Percentiles rank a stretch among this genome's conserved stretches.
phyloP scores from a whole-genome alignment of 2,113 vertebrate species.

The Petaurus breviceps region DNA sequence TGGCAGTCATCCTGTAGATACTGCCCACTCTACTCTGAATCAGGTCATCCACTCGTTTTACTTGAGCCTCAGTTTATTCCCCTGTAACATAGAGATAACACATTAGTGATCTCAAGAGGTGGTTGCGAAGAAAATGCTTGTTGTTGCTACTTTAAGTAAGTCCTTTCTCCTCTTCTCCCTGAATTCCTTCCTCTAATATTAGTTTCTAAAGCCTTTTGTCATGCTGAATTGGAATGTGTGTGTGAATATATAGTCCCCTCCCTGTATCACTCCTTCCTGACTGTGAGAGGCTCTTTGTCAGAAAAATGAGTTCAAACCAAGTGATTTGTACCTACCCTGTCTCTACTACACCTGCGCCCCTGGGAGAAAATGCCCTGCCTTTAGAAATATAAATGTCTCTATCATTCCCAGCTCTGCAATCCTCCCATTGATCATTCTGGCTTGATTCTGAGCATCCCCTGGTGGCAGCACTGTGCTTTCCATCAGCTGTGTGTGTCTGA shows the following conservation, averaged over 20 bases:
- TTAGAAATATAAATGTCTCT: conserved; percentile 58
- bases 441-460: conserved; percentile 27
- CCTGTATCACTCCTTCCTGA: conserved; percentile 10
- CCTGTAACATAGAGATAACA: neutral
- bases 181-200: neutral
- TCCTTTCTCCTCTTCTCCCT: neutral
- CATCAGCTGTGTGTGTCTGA: conserved; percentile 43
- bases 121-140: neutral
- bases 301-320: conserved; percentile 55
- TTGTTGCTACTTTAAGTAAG: neutral
- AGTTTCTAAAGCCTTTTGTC: neutral
- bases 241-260: conserved; percentile 21
- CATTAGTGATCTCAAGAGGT: neutral
- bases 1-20: neutral
- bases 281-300: conserved; percentile 57
- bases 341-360: conserved; percentile 43
- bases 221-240: conserved; percentile 5
- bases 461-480: conserved; percentile 37
- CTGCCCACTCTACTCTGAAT: neutral
- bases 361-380: conserved; percentile 53
- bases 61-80: neutral
- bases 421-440: conserved; percentile 60
- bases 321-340: conserved; percentile 65
- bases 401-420: conserved; percentile 12
- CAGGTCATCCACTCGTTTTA: neutral